These are phyloP conservation scores for Cheumatopsyche charites DNA, from an alignment of 1,140 invertebrate species.

Conservation along the genomic window DNA sequence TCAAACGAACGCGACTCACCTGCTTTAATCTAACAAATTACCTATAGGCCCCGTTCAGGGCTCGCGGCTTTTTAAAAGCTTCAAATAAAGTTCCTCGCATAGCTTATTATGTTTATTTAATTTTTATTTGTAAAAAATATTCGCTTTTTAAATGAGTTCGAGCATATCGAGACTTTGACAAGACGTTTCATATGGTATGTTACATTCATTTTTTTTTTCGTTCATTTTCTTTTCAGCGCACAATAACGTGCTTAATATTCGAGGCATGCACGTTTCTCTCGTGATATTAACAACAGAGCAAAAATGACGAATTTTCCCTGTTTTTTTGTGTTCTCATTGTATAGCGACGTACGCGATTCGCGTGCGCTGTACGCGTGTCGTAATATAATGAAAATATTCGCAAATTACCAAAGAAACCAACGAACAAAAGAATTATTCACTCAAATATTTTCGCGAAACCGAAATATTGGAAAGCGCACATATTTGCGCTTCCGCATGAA, in stretches of 20 bases:
- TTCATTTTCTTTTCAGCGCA: too few species aligned
- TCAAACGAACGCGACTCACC: neutral
- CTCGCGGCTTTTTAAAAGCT: neutral
- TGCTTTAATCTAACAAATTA: neutral
- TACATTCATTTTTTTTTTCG: too few species aligned
- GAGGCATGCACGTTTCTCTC: neutral
- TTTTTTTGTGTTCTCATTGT: neutral
- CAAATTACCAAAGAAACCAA: neutral
- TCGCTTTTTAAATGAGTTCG: too few species aligned
- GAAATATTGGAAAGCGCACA: neutral
- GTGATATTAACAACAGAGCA: neutral
- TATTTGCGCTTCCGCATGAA: too few species aligned
- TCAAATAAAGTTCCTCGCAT: neutral
- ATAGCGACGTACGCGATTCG: neutral
- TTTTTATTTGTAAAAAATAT: too few species aligned
- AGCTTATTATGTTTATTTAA: neutral
- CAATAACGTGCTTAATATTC: neutral
- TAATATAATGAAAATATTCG: conserved; percentile 23
- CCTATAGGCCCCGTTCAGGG: neutral
- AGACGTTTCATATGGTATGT: too few species aligned
- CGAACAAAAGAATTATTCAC: neutral
- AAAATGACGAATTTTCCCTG: conserved; percentile 5
- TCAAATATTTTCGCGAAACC: neutral
- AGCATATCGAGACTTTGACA: too few species aligned
- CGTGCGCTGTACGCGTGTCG: neutral